A percentile compares a stretch with the other conserved stretches of the same genome.
These are phyloP conservation scores for Montipora cactus DNA, from an alignment of 64 coral and sea anemone genomes.

Conservation along the genomic window DNA sequence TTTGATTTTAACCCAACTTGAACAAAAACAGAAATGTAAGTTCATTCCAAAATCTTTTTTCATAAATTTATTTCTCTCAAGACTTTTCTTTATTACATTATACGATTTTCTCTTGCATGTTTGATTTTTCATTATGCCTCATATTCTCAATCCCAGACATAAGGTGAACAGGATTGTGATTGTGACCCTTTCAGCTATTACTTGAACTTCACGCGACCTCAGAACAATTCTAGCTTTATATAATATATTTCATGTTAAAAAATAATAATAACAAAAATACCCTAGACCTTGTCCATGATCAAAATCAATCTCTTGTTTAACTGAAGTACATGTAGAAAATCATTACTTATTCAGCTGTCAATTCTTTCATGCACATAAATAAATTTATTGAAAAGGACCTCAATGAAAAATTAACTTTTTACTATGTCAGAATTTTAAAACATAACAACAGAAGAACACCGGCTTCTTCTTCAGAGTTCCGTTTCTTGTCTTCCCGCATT, in stretches of 20 bases:
- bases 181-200: neutral
- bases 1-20: neutral
- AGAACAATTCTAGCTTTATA: neutral
- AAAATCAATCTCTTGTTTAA: neutral
- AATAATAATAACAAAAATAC: neutral
- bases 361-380: neutral
- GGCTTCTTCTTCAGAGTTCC: no score
- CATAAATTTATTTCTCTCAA: neutral
- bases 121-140: neutral
- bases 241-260: neutral
- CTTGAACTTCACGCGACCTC: neutral
- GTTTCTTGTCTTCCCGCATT: no score
- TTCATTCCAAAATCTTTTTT: neutral
- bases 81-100: neutral
- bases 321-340: neutral
- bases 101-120: neutral
- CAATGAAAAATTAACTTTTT: neutral
- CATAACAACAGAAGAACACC: neutral
- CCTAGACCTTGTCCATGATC: neutral
- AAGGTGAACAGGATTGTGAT: neutral
- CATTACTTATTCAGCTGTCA: neutral
- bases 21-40: neutral
- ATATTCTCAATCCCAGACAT: neutral
- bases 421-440: neutral
- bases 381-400: neutral